phyloP scores from a whole-genome alignment of 2,888 invertebrate species.

The Plebejus melissa region DNA sequence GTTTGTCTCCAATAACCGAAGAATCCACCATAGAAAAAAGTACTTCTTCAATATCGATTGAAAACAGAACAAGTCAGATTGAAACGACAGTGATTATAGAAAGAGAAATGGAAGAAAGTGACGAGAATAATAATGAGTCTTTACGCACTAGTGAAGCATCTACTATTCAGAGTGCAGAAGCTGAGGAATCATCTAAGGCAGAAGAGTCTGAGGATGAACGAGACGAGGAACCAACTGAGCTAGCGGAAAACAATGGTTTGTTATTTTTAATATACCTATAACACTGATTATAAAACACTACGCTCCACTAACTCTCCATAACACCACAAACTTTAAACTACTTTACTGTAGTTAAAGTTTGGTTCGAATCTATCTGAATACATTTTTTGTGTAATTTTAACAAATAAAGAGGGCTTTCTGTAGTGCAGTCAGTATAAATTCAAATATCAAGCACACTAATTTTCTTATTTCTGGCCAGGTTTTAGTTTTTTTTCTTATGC shows the following conservation, averaged over 20 bases:
- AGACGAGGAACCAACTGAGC: neutral
- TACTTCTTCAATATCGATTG: neutral
- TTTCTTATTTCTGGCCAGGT: neutral
- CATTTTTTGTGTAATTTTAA: too few species aligned
- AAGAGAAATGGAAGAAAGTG: neutral
- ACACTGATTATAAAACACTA: neutral
- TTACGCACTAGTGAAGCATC: neutral
- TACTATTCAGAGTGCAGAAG: neutral
- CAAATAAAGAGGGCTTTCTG: too few species aligned
- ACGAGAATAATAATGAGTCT: neutral
- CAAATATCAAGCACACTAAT: too few species aligned
- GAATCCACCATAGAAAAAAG: neutral
- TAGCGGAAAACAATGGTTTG: conserved; percentile 29
- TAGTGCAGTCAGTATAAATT: too few species aligned
- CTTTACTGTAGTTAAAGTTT: too few species aligned
- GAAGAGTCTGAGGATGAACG: neutral
- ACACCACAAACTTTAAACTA: too few species aligned
- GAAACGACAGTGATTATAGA: neutral
- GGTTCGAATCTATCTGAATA: too few species aligned
- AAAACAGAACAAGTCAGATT: neutral
- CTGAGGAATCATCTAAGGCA: neutral
- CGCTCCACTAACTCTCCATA: neutral
- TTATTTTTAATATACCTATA: neutral
- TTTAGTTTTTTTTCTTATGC: too few species aligned
- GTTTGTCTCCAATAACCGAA: neutral